These are phyloP conservation scores for Galerucella nymphaeae DNA, from an alignment of 2,888 invertebrate genomes.

Conservation along the genomic window DNA sequence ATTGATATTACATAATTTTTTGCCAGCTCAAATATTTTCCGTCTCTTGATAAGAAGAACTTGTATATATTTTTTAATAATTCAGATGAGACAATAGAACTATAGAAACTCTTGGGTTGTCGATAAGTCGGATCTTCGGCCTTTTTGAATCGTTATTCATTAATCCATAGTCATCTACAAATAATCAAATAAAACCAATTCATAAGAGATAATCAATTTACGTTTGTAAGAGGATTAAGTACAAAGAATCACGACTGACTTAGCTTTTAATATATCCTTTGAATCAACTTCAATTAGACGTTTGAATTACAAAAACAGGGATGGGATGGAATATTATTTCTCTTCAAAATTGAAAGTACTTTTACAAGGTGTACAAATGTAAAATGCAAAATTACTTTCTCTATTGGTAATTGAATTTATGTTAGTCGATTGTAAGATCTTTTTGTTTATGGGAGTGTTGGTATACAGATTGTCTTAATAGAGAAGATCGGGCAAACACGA, in stretches of 20 bases:
- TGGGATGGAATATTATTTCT: constrained; percentile 17
- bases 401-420: too few species aligned
- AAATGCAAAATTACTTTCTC: too few species aligned
- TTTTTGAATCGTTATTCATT: constrained; percentile 6
- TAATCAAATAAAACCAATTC: constrained; percentile 22
- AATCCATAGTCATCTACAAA: constrained; percentile 13
- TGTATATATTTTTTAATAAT: background rate
- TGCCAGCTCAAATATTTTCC: too few species aligned
- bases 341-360: background rate
- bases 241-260: constrained; percentile 28
- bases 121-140: constrained; percentile 7
- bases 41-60: too few species aligned
- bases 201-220: constrained; percentile 31
- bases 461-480: too few species aligned
- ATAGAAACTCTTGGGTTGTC: background rate
- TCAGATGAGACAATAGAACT: background rate
- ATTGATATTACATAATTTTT: too few species aligned
- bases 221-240: constrained; percentile 34
- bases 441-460: too few species aligned
- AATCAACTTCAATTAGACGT: constrained; percentile 39
- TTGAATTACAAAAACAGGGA: constrained; percentile 35
- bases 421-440: too few species aligned
- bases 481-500: too few species aligned
- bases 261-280: constrained; percentile 33
- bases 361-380: background rate